These are phyloP conservation scores for Athrips mouffetella DNA, from an alignment of 2,888 invertebrate species.

Conservation along the genomic window DNA sequence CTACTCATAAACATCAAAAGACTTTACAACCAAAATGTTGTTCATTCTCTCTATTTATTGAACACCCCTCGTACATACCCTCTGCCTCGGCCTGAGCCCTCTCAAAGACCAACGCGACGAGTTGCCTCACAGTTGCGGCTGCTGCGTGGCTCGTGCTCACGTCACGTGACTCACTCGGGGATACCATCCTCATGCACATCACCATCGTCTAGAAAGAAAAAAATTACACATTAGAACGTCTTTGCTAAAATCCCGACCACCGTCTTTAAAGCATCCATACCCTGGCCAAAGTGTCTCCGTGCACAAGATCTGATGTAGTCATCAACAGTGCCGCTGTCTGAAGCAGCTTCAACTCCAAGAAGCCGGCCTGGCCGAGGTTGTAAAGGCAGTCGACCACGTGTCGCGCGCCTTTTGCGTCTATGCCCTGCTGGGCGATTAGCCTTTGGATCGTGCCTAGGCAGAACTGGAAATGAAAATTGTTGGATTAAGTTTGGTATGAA, in stretches of 20 bases:
- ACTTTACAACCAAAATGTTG: too few relatives aligned
- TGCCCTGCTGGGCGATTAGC: slow-evolving; percentile 92
- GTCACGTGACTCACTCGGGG: slow-evolving; percentile 89
- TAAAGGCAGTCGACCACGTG: slow-evolving; percentile 96
- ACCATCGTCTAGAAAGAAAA: slow-evolving; percentile 89
- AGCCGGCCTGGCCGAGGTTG: slow-evolving; percentile 95
- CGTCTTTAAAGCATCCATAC: too few relatives aligned
- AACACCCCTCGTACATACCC: slow-evolving; percentile 41
- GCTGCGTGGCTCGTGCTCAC: slow-evolving; percentile 96
- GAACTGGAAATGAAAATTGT: slow-evolving; percentile 79
- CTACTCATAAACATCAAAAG: too few relatives aligned
- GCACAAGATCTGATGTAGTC: slow-evolving; percentile 96
- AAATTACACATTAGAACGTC: slow-evolving; percentile 8
- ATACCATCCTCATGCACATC: slow-evolving; percentile 97
- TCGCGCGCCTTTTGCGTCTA: slow-evolving; percentile 94
- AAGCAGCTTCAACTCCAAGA: slow-evolving; percentile 96
- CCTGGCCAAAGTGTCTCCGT: slow-evolving; percentile 95
- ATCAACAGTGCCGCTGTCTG: slow-evolving; percentile 96
- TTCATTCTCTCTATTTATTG: too few relatives aligned
- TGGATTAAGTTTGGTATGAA: neutral
- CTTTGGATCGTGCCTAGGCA: slow-evolving; percentile 96
- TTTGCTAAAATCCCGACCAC: neutral
- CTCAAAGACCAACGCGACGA: slow-evolving; percentile 95
- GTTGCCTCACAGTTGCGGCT: slow-evolving; percentile 97
- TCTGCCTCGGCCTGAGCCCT: slow-evolving; percentile 87